Conservation (phyloP, 2,797 vertebrate species). For the Semotilus atromaculatus region DNA sequence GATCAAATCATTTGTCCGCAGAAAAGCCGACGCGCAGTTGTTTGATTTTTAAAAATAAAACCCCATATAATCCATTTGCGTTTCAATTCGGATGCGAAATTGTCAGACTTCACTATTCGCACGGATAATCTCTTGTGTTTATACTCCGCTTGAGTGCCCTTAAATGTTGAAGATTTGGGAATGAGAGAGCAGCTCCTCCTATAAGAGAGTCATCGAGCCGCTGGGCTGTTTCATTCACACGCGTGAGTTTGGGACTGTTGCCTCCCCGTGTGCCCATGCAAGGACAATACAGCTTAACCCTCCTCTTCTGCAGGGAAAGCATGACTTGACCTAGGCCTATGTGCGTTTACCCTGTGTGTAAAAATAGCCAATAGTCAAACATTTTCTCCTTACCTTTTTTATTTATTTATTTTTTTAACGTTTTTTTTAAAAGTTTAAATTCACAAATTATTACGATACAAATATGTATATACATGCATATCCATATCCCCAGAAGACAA, state of each 20-base stretch:
- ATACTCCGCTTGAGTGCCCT: conserved; percentile 51
- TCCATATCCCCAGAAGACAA: no score
- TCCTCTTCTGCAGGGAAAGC: not conserved
- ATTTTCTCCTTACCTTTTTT: not conserved
- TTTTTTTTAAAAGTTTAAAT: no score
- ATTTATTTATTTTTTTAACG: no score
- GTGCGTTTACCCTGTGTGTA: not conserved
- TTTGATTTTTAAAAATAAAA: not conserved
- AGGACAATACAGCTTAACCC: not conserved
- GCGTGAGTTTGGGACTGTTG: not conserved
- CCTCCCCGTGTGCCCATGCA: conserved; percentile 31
- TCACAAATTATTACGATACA: no score
- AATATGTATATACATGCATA: no score
- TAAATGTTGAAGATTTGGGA: conserved; percentile 54
- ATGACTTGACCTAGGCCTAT: not conserved
- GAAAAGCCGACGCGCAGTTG: not conserved
- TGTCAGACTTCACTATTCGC: not conserved
- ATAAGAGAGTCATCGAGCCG: conserved; percentile 39
- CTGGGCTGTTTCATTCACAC: conserved; percentile 19
- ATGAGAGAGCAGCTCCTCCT: conserved; percentile 61
- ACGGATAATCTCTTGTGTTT: not conserved
- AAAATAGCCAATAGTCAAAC: not conserved
- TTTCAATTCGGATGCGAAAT: not conserved
- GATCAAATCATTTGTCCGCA: not conserved
- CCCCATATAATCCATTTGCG: not conserved